A percentile compares a stretch with the other conserved stretches of the same genome.
These are phyloP conservation scores for Xiphophorus hellerii DNA, from an alignment of 2,113 vertebrate genomes.

Conservation along the genomic window DNA sequence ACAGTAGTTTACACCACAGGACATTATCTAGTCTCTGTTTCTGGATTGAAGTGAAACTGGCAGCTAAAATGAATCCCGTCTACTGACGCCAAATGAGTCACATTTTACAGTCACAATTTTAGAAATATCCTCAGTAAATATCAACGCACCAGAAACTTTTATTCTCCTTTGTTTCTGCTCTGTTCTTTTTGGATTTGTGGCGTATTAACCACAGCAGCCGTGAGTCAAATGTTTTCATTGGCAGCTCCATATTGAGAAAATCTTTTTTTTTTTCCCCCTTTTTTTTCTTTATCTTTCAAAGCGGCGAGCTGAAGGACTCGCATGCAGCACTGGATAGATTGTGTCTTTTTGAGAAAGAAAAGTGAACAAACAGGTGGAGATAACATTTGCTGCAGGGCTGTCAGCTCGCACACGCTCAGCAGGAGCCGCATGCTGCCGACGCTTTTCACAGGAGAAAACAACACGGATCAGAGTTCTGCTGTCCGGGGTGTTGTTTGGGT, in stretches of 20 bases:
- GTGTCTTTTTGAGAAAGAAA: background rate
- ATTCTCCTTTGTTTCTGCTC: background rate
- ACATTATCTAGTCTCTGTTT: conserved; percentile 31
- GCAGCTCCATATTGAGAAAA: background rate
- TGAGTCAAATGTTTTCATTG: background rate
- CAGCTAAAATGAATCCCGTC: conserved; percentile 24
- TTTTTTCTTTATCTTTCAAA: background rate
- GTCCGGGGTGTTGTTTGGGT: background rate
- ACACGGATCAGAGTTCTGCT: background rate
- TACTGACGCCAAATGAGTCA: background rate
- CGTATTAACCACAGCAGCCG: background rate
- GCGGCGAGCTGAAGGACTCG: background rate
- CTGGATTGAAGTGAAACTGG: background rate
- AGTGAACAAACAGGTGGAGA: conserved; percentile 3
- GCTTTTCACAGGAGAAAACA: background rate
- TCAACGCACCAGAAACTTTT: background rate
- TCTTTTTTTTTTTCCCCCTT: no score
- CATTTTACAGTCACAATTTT: conserved; percentile 3
- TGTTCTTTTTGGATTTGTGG: background rate
- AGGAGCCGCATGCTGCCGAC: background rate
- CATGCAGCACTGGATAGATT: background rate
- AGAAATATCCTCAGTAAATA: conserved; percentile 2
- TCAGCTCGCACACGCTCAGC: background rate
- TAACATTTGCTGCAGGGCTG: background rate
- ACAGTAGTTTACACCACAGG: conserved; percentile 10